Conservation (phyloP, 2,113 vertebrate species). For the Arvicanthis niloticus region DNA sequence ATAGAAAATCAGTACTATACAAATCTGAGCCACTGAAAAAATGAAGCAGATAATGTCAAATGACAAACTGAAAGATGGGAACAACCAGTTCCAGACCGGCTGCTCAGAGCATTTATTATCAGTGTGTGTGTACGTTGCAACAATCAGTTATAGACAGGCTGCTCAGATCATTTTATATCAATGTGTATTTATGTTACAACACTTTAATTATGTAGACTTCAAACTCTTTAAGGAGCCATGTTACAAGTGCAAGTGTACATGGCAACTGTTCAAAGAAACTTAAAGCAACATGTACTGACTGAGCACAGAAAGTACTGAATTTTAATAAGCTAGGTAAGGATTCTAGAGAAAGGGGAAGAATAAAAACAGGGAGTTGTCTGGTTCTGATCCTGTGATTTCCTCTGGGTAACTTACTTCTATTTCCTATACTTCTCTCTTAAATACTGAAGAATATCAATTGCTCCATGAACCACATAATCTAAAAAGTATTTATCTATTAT, state of each 20-base stretch:
- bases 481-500: not conserved
- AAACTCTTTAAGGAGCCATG: conserved; percentile 42
- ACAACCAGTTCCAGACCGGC: conserved; percentile 17
- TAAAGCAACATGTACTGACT: conserved; percentile 14
- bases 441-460: not conserved
- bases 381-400: conserved; percentile 17
- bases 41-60: not conserved
- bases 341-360: conserved; percentile 7
- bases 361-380: conserved; percentile 42
- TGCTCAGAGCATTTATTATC: conserved; percentile 44
- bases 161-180: not conserved
- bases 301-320: conserved; percentile 23
- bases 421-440: conserved; percentile 51
- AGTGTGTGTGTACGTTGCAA: not conserved
- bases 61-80: conserved; percentile 44
- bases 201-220: conserved; percentile 25
- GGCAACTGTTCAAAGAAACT: not conserved
- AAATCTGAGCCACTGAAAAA: conserved; percentile 52
- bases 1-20: not conserved
- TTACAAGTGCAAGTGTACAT: conserved; percentile 30
- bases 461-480: conserved; percentile 25
- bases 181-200: not conserved
- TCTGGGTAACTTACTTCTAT: conserved; percentile 11
- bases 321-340: not conserved
- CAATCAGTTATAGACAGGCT: not conserved